These are phyloP conservation scores for Protosalanx chinensis DNA, from an alignment of 2,797 vertebrate genomes.

Conservation along the genomic window DNA sequence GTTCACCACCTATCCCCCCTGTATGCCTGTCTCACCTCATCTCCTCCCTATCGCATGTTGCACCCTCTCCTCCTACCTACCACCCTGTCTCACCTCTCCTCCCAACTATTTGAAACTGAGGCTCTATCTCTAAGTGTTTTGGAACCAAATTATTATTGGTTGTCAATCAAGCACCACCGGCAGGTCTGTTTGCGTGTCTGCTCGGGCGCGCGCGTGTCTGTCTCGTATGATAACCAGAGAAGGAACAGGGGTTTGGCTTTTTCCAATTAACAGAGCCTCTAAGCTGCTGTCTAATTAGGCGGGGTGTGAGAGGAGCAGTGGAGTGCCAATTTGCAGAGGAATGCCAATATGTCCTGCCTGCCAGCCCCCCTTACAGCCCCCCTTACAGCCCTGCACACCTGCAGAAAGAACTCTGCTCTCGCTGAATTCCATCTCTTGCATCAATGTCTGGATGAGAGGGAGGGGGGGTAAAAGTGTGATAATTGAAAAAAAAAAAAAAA, in stretches of 20 bases:
- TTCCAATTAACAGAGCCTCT: constrained; percentile 69
- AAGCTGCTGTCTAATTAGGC: constrained; percentile 68
- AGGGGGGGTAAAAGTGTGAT: neutral
- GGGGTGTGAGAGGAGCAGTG: constrained; percentile 57
- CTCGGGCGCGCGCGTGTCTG: constrained; percentile 22
- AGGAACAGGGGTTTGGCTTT: constrained; percentile 49
- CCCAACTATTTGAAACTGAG: neutral
- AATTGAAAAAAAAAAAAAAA: neutral
- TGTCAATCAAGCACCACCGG: constrained; percentile 20
- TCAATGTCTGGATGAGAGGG: neutral
- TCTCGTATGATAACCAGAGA: constrained; percentile 46
- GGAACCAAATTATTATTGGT: constrained; percentile 5
- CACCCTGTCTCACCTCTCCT: neutral
- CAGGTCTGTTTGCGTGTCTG: constrained; percentile 13
- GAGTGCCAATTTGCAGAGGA: constrained; percentile 59
- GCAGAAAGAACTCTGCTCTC: neutral
- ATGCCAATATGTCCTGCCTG: constrained; percentile 37
- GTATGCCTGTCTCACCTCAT: neutral
- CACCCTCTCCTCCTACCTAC: neutral
- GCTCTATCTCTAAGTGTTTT: constrained; percentile 4
- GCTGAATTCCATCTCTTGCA: neutral
- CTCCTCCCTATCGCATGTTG: neutral
- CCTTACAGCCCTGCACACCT: constrained; percentile 8
- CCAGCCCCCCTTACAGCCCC: constrained; percentile 5
- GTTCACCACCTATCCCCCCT: neutral